Evolutionary conservation across 2,113 vertebrate genomes (phyloP).

Genomic region (Thymallus thymallus): DNA sequence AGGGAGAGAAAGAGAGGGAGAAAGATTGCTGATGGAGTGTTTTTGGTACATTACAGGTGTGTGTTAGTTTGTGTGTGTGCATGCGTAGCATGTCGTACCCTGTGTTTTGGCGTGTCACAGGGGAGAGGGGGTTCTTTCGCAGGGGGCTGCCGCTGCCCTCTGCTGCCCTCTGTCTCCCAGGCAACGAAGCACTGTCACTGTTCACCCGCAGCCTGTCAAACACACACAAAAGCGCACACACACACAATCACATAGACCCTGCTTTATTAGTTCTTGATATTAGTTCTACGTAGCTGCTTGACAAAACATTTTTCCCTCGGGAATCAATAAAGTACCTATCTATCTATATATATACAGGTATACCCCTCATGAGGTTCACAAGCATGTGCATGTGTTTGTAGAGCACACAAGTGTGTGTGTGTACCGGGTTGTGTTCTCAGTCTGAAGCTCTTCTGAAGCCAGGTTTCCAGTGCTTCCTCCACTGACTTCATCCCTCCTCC

Average conservation of each 20-base stretch:
- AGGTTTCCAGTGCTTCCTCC: constrained; percentile 76
- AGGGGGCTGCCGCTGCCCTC: constrained; percentile 75
- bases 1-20: background rate
- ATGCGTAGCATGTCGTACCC: background rate
- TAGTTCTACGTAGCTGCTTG: too few relatives aligned
- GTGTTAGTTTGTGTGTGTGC: background rate
- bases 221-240: background rate
- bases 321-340: too few relatives aligned
- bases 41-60: background rate
- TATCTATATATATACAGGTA: too few relatives aligned
- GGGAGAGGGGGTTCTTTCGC: constrained; percentile 68
- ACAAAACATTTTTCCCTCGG: too few relatives aligned
- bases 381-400: background rate
- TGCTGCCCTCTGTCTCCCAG: constrained; percentile 71
- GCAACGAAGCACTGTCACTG: constrained; percentile 78
- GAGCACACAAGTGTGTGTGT: background rate
- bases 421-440: constrained; percentile 71
- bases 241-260: background rate
- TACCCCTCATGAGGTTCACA: too few relatives aligned
- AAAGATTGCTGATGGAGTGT: background rate
- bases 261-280: background rate
- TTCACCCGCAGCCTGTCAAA: constrained; percentile 77
- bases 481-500: constrained; percentile 67
- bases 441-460: constrained; percentile 64
- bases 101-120: constrained; percentile 48